Base-by-base conservation (phyloP, 2,888 invertebrate species). In the Calliphora vomitoria region DNA sequence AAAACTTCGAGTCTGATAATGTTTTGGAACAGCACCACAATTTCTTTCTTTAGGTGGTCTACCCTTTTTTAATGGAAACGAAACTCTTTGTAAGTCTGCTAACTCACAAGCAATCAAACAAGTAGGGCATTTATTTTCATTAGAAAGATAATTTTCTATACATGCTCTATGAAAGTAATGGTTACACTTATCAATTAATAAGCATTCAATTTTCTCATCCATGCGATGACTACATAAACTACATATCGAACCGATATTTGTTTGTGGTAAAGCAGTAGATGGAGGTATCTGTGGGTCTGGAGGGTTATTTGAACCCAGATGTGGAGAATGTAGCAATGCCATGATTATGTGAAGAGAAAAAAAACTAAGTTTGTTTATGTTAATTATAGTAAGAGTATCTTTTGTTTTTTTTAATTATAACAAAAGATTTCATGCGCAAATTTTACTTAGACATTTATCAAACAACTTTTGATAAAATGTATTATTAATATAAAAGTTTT, bases 81-180 rank as follows among this genome's bases (percentile, higher is more conserved):
- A n/a, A 25, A 31, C 41, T 20, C 31, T 47, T 38, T 71, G 71
- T 20, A 75, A 31, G 44, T 75, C 60, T 18, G 18, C 15, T 31
- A 75, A 60, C 6, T 75, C 75, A 47, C 75, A 75, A 15, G 31
- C 20, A 58, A 41, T 20, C 11, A 15, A 41, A 47, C 75, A 75
- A 8, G 15, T 25, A 47, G 75, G 75, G 31, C 75, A 62, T 4
- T 47, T 41, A 13, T 11, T 31, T 44, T 35, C 47, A 6, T 47
- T 31, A 8, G 47, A 20, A 11, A 75, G 44, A 75, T n/a, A 3
- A 31, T 44, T 75, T 18, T 75, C 75, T 5, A 75, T 62, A 31
- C 75, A 75, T 3, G 75, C 31, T 31, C 75, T 60, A 62, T 75
- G 62, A 62, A 75, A 75, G 15, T n/a, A 44, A 31, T 75, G 75